Evolutionary conservation across 2,113 vertebrate genomes (phyloP).

Genomic region (Mohoua ochrocephala): DNA sequence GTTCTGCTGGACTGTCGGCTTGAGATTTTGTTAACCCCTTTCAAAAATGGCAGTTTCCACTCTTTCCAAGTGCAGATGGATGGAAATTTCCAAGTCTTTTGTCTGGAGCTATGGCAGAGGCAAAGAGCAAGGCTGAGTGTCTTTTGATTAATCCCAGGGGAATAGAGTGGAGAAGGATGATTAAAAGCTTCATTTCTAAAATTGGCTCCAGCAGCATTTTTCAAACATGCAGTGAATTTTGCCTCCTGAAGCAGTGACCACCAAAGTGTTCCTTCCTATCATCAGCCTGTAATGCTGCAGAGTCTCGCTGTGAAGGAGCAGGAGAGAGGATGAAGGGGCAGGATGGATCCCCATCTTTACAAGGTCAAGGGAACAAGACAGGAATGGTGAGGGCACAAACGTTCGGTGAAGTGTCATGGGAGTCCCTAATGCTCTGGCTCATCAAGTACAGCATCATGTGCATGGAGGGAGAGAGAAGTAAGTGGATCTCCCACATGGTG

Average conservation of each 20-base stretch:
- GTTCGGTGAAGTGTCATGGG: fast-evolving
- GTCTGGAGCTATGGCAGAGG: not conserved
- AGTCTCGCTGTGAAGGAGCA: not conserved
- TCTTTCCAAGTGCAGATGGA: not conserved
- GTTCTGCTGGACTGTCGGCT: not conserved
- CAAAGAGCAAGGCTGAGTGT: not conserved
- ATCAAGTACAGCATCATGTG: fast-evolving
- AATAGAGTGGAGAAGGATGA: not conserved
- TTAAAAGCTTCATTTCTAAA: not conserved
- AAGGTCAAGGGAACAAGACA: not conserved
- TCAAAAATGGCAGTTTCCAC: constrained; percentile 20
- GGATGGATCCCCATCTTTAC: not conserved
- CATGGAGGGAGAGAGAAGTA: not conserved
- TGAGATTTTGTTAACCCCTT: constrained; percentile 37
- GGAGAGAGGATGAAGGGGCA: not conserved
- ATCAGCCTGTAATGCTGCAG: not conserved
- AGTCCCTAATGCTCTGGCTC: fast-evolving
- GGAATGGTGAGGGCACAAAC: not conserved
- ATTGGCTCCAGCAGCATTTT: not conserved
- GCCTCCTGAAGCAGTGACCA: not conserved
- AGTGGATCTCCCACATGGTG: not conserved
- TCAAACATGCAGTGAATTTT: not conserved
- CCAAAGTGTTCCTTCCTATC: not conserved
- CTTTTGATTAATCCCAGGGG: not conserved
- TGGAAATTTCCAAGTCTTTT: constrained; percentile 7